Conservation (phyloP, 2,113 vertebrate species). For the Lampris megalopsis region DNA sequence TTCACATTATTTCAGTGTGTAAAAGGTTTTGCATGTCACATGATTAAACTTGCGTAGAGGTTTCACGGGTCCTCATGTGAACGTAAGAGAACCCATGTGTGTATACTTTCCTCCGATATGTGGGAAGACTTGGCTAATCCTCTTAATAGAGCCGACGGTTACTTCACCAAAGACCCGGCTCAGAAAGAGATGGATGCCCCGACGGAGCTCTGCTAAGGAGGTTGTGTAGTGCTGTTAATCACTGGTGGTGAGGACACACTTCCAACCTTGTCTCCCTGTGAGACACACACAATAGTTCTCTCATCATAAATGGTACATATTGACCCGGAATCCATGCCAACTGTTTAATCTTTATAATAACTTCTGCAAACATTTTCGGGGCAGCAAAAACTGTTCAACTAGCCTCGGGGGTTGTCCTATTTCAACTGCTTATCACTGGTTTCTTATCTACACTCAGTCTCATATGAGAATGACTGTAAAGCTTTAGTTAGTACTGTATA, state of each 20-base stretch:
- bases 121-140: constrained; percentile 55
- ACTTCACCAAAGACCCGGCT: constrained; percentile 58
- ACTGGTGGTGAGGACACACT: constrained; percentile 26
- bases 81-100: constrained; percentile 33
- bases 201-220: constrained; percentile 45
- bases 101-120: constrained; percentile 49
- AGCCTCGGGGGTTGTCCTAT: constrained; percentile 39
- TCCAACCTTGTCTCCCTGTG: neutral
- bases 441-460: constrained; percentile 28
- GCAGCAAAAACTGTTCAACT: constrained; percentile 35
- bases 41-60: constrained; percentile 31
- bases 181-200: constrained; percentile 43
- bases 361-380: constrained; percentile 26
- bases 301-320: constrained; percentile 1
- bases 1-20: constrained; percentile 18
- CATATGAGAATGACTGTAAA: constrained; percentile 42
- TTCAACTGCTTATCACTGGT: constrained; percentile 38
- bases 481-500: constrained; percentile 21
- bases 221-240: constrained; percentile 40
- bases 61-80: constrained; percentile 28
- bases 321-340: constrained; percentile 4
- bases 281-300: constrained; percentile 22
- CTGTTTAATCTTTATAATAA: constrained; percentile 2
- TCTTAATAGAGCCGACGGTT: constrained; percentile 63
- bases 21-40: constrained; percentile 34